Conservation (phyloP, 2,797 vertebrate species). For the Poeciliopsis presidionis region DNA sequence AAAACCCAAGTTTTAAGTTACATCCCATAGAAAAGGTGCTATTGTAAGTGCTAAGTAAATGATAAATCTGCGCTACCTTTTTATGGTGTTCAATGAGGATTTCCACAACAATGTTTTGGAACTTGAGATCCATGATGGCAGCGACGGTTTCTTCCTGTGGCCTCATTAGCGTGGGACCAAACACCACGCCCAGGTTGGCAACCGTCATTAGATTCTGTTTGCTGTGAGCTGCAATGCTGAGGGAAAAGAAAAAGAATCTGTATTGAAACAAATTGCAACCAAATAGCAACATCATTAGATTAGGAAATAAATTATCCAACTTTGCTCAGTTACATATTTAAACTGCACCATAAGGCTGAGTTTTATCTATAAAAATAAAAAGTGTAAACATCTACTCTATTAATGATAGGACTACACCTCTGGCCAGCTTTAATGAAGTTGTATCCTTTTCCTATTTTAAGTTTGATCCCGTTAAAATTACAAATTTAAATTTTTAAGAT, state of each 20-base stretch:
- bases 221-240: constrained; percentile 80
- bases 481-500: not conserved
- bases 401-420: not conserved
- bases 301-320: not conserved
- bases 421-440: not conserved
- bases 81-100: constrained; percentile 95
- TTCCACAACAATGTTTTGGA: constrained; percentile 98
- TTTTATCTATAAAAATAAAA: not conserved
- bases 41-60: not conserved
- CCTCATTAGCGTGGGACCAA: constrained; percentile 97
- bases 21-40: not conserved
- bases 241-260: constrained; percentile 4
- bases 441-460: not conserved
- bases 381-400: not conserved
- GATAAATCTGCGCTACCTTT: constrained; percentile 81
- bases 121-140: constrained; percentile 98
- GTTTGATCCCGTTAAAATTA: not conserved
- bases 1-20: not conserved
- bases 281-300: constrained; percentile 2
- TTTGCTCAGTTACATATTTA: not conserved
- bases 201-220: constrained; percentile 95
- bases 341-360: not conserved
- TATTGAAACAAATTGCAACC: not conserved
- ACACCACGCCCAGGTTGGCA: constrained; percentile 96
- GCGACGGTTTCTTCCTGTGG: constrained; percentile 97